Evolutionary conservation across 2,888 invertebrate species (phyloP).

Genomic region (Helobdella robusta): DNA sequence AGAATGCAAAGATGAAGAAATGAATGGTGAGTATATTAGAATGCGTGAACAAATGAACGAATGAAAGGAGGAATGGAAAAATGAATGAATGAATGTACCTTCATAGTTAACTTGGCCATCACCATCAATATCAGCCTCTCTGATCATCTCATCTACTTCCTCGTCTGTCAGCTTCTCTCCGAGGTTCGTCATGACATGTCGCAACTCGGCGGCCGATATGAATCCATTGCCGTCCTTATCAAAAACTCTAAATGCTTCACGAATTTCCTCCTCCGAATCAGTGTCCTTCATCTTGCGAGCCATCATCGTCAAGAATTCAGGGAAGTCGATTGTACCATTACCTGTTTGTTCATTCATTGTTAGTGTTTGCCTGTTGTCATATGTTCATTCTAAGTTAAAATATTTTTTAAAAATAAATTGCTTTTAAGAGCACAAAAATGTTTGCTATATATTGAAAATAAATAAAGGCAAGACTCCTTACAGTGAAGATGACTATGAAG

Average conservation of each 20-base stretch:
- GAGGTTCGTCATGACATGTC: slow-evolving; percentile 30
- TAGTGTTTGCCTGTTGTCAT: no score
- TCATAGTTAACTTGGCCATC: slow-evolving; percentile 98
- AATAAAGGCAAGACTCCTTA: neutral
- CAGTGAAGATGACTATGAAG: neutral
- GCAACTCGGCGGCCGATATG: slow-evolving; percentile 49
- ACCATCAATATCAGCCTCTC: slow-evolving; percentile 96
- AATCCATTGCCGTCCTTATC: slow-evolving; percentile 99
- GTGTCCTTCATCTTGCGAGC: slow-evolving; percentile 99
- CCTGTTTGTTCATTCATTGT: no score
- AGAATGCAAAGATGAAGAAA: no score
- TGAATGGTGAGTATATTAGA: no score
- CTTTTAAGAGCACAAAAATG: neutral
- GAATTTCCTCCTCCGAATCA: slow-evolving; percentile 94
- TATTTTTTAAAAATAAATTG: no score
- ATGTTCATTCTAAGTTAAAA: no score
- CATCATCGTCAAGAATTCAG: slow-evolving; percentile 99
- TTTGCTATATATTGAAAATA: neutral
- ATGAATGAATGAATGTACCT: slow-evolving; percentile 53
- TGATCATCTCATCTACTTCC: slow-evolving; percentile 98
- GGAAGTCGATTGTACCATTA: slow-evolving; percentile 99
- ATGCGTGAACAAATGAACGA: no score
- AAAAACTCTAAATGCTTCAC: slow-evolving; percentile 94
- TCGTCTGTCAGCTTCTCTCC: slow-evolving; percentile 92
- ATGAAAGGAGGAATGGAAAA: no score